These are phyloP conservation scores for Dolichomitus sp. DNA, from an alignment of 2,888 invertebrate genomes.

Conservation along the genomic window DNA sequence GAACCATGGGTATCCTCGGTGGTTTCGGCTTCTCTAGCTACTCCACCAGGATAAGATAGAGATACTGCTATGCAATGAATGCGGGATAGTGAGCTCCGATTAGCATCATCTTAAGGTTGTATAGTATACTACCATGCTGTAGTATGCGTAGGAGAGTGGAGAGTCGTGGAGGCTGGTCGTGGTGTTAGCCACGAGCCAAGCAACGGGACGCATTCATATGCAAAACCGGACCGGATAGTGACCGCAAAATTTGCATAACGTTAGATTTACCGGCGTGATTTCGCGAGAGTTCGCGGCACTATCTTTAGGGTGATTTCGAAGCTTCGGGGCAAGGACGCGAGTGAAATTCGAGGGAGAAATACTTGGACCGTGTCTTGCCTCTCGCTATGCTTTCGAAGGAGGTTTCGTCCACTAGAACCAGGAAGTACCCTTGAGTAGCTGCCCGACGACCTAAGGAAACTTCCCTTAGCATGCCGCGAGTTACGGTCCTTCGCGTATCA, in stretches of 20 bases:
- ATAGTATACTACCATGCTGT: slow-evolving; percentile 61
- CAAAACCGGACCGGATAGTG: slow-evolving; percentile 83
- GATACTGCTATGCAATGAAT: slow-evolving; percentile 69
- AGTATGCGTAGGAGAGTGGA: slow-evolving; percentile 45
- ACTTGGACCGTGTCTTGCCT: slow-evolving; percentile 56
- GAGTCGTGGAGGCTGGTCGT: slow-evolving; percentile 58
- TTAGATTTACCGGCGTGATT: slow-evolving; percentile 85
- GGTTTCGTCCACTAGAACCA: slow-evolving; percentile 24
- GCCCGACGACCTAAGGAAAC: slow-evolving; percentile 50
- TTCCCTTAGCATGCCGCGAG: slow-evolving; percentile 14
- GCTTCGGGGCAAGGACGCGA: slow-evolving; percentile 37
- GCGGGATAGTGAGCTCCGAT: slow-evolving; percentile 74
- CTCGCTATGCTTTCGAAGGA: slow-evolving; percentile 15
- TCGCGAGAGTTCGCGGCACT: slow-evolving; percentile 72
- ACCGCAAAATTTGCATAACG: slow-evolving; percentile 84
- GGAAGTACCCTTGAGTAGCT: slow-evolving; percentile 56
- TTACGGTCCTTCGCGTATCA: slow-evolving; percentile 40
- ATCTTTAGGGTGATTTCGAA: slow-evolving; percentile 53
- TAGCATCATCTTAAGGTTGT: slow-evolving; percentile 83
- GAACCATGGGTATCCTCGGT: slow-evolving; percentile 76
- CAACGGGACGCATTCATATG: slow-evolving; percentile 81
- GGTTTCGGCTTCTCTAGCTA: slow-evolving; percentile 53
- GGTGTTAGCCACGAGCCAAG: slow-evolving; percentile 48
- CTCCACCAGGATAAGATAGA: slow-evolving; percentile 58
- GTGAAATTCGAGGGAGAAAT: slow-evolving; percentile 60